Percentiles rank a stretch among this genome's conserved stretches.
phyloP scores from a whole-genome alignment of 2,113 vertebrate genomes.

The Boleophthalmus pectinirostris region DNA sequence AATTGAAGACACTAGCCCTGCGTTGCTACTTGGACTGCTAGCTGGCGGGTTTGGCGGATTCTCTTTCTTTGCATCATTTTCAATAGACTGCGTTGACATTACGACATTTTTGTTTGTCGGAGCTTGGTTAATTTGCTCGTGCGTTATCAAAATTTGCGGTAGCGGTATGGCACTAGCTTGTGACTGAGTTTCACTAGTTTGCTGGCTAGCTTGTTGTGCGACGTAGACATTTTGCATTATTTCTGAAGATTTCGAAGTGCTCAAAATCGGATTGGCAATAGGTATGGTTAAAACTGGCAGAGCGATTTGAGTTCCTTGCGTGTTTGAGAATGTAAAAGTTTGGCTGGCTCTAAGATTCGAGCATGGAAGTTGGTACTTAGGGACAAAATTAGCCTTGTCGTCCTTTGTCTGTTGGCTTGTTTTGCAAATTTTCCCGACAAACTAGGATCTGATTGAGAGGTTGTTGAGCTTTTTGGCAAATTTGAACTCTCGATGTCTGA shows the following conservation, averaged over 20 bases:
- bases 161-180: conserved; percentile 77
- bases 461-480: conserved; percentile 65
- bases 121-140: conserved; percentile 82
- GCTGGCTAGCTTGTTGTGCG: conserved; percentile 67
- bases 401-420: conserved; percentile 55
- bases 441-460: conserved; percentile 66
- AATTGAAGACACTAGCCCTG: conserved; percentile 65
- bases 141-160: conserved; percentile 93
- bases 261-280: conserved; percentile 67
- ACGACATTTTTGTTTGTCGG: conserved; percentile 72
- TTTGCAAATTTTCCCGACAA: conserved; percentile 65
- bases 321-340: conserved; percentile 74
- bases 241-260: conserved; percentile 72
- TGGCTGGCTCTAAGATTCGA: conserved; percentile 77
- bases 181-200: conserved; percentile 67
- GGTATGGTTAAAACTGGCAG: conserved; percentile 76
- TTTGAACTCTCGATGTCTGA: conserved; percentile 69
- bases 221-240: conserved; percentile 72
- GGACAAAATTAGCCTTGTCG: conserved; percentile 79
- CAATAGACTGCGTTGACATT: conserved; percentile 59
- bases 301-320: conserved; percentile 69
- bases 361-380: conserved; percentile 92
- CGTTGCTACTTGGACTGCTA: conserved; percentile 46
- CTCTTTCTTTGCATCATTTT: conserved; percentile 76
- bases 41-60: conserved; percentile 52